phyloP scores from a whole-genome alignment of 2,113 vertebrate genomes.

The Larimichthys crocea region DNA sequence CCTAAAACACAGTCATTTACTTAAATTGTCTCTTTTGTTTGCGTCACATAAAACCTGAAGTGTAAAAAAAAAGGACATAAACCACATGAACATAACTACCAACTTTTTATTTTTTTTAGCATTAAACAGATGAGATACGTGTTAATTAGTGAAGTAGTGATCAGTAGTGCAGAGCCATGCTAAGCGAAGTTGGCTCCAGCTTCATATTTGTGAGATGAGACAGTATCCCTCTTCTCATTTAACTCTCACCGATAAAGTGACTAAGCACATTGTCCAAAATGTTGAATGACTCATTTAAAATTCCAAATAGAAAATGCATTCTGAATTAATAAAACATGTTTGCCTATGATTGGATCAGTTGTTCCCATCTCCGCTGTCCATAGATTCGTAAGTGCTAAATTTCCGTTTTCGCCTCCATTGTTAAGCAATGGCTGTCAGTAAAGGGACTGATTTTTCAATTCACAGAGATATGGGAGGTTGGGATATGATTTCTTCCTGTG shows the following conservation, averaged over 20 bases:
- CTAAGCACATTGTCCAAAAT: background rate
- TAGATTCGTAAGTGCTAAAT: background rate
- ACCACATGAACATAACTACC: too few species aligned
- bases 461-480: background rate
- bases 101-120: too few species aligned
- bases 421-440: background rate
- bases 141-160: too few species aligned
- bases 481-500: constrained; percentile 6
- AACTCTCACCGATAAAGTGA: background rate
- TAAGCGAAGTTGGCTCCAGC: background rate
- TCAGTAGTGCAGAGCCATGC: too few species aligned
- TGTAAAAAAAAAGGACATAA: background rate
- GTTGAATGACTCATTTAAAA: background rate
- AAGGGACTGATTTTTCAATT: constrained; percentile 6
- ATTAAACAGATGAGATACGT: too few species aligned
- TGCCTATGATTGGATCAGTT: background rate
- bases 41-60: background rate
- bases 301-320: background rate
- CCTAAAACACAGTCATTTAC: too few species aligned
- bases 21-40: background rate
- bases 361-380: background rate
- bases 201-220: background rate
- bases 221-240: background rate
- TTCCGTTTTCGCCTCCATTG: background rate
- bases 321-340: background rate